Evolutionary conservation across 2,113 vertebrate genomes (phyloP).

Genomic region (Chamaea fasciata): DNA sequence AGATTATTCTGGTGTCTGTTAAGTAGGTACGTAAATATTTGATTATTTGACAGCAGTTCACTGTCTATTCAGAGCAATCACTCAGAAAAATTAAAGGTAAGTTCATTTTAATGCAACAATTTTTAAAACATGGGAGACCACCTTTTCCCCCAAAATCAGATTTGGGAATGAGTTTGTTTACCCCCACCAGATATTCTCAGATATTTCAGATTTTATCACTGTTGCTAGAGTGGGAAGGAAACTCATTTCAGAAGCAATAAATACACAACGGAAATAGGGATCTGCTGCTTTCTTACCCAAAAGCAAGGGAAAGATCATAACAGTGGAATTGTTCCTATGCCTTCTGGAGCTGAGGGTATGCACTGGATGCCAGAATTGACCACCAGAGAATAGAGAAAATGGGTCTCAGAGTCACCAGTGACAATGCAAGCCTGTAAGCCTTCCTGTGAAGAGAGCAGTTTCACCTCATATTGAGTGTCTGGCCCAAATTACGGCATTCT

Average conservation of each 20-base stretch:
- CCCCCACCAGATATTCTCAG: neutral
- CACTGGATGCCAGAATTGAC: accelerated
- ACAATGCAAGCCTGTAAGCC: neutral
- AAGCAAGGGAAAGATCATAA: neutral
- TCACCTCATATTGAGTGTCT: neutral
- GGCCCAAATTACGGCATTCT: neutral
- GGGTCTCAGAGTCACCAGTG: neutral
- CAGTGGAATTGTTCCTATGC: neutral
- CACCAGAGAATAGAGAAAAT: neutral
- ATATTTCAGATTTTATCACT: neutral
- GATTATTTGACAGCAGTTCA: neutral
- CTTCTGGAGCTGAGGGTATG: neutral
- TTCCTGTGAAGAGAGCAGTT: neutral
- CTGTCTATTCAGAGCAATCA: neutral
- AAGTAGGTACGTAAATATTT: neutral
- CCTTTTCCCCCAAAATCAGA: neutral
- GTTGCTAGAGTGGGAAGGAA: neutral
- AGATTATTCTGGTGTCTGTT: slow-evolving; percentile 1
- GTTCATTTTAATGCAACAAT: neutral
- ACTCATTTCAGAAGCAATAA: neutral
- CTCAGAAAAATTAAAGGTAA: neutral
- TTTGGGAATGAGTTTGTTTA: neutral
- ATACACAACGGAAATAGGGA: neutral
- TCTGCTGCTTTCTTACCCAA: neutral
- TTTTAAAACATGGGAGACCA: neutral